Conservation (phyloP, 2,113 vertebrate genomes). For the Chloebia gouldiae region DNA sequence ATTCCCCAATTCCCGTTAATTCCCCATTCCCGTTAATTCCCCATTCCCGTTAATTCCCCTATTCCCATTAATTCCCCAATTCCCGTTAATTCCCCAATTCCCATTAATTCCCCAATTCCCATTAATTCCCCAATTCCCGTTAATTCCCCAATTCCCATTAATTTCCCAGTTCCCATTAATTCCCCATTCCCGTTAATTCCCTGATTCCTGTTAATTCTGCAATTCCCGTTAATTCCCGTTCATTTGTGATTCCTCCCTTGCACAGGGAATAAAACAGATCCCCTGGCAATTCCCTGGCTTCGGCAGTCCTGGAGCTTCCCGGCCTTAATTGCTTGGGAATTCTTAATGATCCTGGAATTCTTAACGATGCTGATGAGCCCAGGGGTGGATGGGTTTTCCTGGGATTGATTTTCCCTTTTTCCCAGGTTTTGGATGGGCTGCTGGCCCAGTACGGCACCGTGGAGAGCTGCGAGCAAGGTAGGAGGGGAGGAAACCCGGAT, state of each 20-base stretch:
- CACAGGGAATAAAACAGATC: not conserved
- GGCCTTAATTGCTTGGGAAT: not conserved
- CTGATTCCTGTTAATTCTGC: not conserved
- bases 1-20: not conserved
- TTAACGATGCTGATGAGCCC: not conserved
- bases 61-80: too few relatives aligned
- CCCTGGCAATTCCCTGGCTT: not conserved
- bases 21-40: too few relatives aligned
- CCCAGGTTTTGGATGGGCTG: slow-evolving; percentile 89
- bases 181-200: not conserved
- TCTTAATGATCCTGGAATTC: not conserved
- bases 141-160: too few relatives aligned
- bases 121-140: too few relatives aligned
- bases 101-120: too few relatives aligned
- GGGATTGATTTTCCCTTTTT: not conserved
- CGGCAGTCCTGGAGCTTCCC: not conserved
- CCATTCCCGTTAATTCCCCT: too few relatives aligned
- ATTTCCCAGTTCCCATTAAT: not conserved
- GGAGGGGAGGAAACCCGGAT: not conserved
- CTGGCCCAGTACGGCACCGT: slow-evolving; percentile 93
- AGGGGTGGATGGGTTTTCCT: not conserved
- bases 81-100: too few relatives aligned
- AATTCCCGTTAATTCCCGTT: not conserved
- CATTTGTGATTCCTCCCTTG: not conserved
- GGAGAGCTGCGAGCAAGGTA: slow-evolving; percentile 97